Evolutionary conservation across 2,113 vertebrate genomes (phyloP).

Genomic region (Pholis gunnellus): DNA sequence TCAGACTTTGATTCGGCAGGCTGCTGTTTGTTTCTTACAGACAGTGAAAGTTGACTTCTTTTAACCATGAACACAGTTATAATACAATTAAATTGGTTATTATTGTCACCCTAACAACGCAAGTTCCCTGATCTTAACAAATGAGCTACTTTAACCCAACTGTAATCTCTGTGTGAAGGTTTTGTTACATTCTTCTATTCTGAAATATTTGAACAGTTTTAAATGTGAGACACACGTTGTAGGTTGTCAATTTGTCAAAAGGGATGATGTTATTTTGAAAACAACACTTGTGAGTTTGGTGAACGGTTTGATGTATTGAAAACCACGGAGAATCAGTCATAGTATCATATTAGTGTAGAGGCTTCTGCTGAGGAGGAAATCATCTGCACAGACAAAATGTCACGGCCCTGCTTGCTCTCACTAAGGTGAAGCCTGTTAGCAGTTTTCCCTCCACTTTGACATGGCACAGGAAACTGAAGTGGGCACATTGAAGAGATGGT

Average conservation of each 20-base stretch:
- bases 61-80: too few species aligned
- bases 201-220: not conserved
- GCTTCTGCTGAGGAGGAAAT: conserved; percentile 11
- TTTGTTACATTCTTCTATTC: not conserved
- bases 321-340: not conserved
- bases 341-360: not conserved
- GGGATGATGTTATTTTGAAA: not conserved
- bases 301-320: not conserved
- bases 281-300: not conserved
- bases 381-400: conserved; percentile 14
- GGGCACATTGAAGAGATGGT: conserved; percentile 17
- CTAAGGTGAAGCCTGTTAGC: conserved; percentile 22
- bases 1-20: not conserved
- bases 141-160: not conserved
- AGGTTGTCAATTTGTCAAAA: not conserved
- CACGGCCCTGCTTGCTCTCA: conserved; percentile 6
- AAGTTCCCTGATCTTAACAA: not conserved
- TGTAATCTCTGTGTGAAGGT: not conserved
- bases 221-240: not conserved
- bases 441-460: conserved; percentile 12
- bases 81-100: too few species aligned
- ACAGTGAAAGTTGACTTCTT: too few species aligned
- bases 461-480: conserved; percentile 34
- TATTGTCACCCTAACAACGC: too few species aligned
- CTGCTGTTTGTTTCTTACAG: not conserved